Percentiles rank a stretch among this genome's conserved stretches.
These are phyloP conservation scores for Callimorpha dominula DNA, from an alignment of 2,888 invertebrate genomes.

Conservation along the genomic window DNA sequence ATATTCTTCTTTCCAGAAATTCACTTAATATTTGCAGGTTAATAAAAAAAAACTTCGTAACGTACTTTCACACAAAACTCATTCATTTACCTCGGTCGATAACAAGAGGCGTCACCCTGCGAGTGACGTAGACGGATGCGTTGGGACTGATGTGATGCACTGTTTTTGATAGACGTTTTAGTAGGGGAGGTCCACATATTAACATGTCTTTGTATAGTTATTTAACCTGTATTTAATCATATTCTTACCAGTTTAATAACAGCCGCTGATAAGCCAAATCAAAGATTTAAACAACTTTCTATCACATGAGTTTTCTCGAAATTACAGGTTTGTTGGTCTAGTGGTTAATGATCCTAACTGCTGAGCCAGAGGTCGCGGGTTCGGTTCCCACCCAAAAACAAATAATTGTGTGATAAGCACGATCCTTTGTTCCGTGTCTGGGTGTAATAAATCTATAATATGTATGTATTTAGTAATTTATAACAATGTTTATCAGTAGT, in stretches of 20 bases:
- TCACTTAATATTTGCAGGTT: neutral
- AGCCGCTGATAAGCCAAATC: neutral
- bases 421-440: no score
- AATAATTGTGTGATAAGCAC: no score
- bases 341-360: neutral
- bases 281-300: neutral
- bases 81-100: conserved; percentile 33
- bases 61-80: conserved; percentile 9
- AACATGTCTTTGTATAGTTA: conserved; percentile 20
- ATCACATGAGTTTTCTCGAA: neutral
- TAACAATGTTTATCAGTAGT: no score
- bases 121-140: conserved; percentile 61
- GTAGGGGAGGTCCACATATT: conserved; percentile 27
- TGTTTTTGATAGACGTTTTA: conserved; percentile 34
- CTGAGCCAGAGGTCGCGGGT: neutral
- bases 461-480: no score
- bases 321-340: neutral
- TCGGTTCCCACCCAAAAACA: no score
- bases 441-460: no score
- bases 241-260: neutral
- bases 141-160: conserved; percentile 39
- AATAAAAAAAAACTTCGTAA: conserved; percentile 4
- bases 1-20: no score
- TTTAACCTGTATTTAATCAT: neutral
- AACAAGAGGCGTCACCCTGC: conserved; percentile 52